A percentile compares a stretch with the other conserved stretches of the same genome.
Conservation (phyloP, 1,140 invertebrate genomes). For the Maconellicoccus hirsutus region DNA sequence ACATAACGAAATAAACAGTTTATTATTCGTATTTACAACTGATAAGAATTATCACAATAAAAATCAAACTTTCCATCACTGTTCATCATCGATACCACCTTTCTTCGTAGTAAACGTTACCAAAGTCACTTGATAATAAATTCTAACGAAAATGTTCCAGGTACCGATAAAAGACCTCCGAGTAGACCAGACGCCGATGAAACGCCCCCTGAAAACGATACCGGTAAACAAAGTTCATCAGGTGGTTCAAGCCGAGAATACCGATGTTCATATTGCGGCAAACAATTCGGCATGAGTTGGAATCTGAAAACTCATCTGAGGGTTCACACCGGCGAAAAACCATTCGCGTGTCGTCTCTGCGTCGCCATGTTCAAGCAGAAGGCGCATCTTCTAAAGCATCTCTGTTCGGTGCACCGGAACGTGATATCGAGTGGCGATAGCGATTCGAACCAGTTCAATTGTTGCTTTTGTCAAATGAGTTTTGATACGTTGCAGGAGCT, state of each 20-base stretch:
- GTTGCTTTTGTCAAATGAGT: conserved; percentile 70
- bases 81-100: too few relatives aligned
- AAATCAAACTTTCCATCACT: too few relatives aligned
- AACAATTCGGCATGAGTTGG: conserved; percentile 82
- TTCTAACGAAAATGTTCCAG: neutral
- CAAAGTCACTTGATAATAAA: too few relatives aligned
- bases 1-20: too few relatives aligned
- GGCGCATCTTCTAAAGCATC: conserved; percentile 68
- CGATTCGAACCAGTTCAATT: conserved; percentile 54
- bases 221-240: conserved; percentile 14
- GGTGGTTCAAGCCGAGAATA: conserved; percentile 53
- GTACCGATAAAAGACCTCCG: neutral
- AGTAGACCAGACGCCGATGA: neutral
- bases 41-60: too few relatives aligned
- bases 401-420: conserved; percentile 73
- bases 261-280: conserved; percentile 72
- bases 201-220: neutral
- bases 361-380: conserved; percentile 83
- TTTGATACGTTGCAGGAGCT: conserved; percentile 72
- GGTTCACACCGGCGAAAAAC: conserved; percentile 76
- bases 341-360: conserved; percentile 71
- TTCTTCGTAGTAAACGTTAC: too few relatives aligned
- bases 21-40: too few relatives aligned
- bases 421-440: conserved; percentile 64
- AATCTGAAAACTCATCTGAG: conserved; percentile 73